Evolutionary conservation across 37 sponge, comb jelly and placozoan genomes (phyloP).

Genomic region (Ephydatia muelleri): DNA sequence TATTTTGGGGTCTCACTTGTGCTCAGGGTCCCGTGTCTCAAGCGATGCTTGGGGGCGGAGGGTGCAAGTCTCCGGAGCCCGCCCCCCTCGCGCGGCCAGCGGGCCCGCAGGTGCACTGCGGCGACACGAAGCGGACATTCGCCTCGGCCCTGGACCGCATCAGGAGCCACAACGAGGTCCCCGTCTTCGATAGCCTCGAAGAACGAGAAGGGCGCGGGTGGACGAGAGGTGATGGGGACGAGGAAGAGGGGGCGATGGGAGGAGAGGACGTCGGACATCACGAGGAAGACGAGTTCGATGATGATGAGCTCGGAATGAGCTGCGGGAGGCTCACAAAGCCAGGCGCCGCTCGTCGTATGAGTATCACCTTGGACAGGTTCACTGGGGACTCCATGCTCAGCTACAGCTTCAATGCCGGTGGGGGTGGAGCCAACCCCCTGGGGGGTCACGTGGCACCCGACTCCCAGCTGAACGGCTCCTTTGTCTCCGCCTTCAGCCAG

Average conservation of each 20-base stretch:
- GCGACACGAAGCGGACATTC: background rate
- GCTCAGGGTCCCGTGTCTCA: too few relatives aligned
- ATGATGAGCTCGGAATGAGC: background rate
- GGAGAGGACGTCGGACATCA: background rate
- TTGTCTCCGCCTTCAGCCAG: constrained; percentile 70
- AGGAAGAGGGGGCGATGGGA: background rate
- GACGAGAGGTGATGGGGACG: background rate
- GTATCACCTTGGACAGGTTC: constrained; percentile 32
- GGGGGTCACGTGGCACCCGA: background rate
- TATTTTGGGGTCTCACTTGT: too few relatives aligned
- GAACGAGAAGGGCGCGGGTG: background rate
- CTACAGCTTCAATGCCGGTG: constrained; percentile 55
- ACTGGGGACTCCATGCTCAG: constrained; percentile 66
- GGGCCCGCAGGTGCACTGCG: too few relatives aligned
- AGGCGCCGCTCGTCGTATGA: background rate
- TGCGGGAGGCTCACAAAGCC: background rate
- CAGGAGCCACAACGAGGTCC: constrained; percentile 13
- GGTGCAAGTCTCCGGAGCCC: too few relatives aligned
- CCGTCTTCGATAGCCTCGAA: constrained; percentile 17
- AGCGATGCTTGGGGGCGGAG: too few relatives aligned
- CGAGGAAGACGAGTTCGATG: background rate
- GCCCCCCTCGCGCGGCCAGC: too few relatives aligned
- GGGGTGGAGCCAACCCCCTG: constrained; percentile 3
- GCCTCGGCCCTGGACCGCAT: constrained; percentile 38
- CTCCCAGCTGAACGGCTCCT: constrained; percentile 57